These are phyloP conservation scores for Dromas ardeola DNA, from an alignment of 2,113 vertebrate genomes.

Conservation along the genomic window DNA sequence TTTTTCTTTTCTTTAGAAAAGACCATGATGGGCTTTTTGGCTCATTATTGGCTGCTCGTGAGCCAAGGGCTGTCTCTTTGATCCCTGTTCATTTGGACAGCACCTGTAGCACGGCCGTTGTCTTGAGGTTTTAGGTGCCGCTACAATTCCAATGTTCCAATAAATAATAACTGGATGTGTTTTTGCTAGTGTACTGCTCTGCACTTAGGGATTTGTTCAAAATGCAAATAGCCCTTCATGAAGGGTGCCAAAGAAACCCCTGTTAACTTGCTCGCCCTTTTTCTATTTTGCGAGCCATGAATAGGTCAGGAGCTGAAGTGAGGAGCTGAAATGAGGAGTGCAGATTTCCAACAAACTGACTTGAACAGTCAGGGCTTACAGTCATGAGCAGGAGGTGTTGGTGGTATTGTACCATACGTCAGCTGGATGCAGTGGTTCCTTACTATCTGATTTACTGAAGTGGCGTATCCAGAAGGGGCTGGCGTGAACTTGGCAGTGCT, in stretches of 20 bases:
- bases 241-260: background rate
- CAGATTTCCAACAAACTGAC: background rate
- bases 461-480: background rate
- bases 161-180: background rate
- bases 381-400: background rate
- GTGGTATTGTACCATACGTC: rapidly evolving
- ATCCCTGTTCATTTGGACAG: background rate
- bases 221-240: background rate
- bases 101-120: background rate
- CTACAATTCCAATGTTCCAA: background rate
- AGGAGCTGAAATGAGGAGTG: background rate
- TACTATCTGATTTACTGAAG: background rate
- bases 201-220: background rate
- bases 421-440: background rate
- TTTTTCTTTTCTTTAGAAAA: background rate
- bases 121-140: background rate
- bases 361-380: rapidly evolving
- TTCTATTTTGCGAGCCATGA: background rate
- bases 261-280: background rate
- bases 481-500: background rate
- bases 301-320: background rate
- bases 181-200: background rate
- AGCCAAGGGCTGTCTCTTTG: background rate
- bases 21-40: background rate
- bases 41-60: background rate